Evolutionary conservation across 2,113 vertebrate species (phyloP), one percentile per base, ranked within the genome.

Genomic region (Tauraco erythrolophus): DNA sequence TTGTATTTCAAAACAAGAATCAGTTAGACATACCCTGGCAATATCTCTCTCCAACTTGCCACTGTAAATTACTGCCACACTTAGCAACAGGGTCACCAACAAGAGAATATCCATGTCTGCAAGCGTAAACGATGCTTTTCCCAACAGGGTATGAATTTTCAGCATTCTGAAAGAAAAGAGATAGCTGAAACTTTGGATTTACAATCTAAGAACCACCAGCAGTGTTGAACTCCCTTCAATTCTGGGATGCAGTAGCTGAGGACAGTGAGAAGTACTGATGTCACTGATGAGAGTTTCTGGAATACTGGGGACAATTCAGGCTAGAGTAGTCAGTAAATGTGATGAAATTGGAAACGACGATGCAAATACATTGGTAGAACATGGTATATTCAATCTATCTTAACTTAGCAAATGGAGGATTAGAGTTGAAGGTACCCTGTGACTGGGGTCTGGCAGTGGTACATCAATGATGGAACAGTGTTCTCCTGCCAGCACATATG

Each of bases 21-120:
- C 25, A 78, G 19, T 45, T 66, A 92, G 41, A 98, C 98, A 37
- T 98, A 99, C 99, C 98, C 96, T 98, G 98, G 96, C 99, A 99
- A 70, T 97, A 91, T 92, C 96, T 98, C 19, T 83, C 62, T 77
- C 94, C 98, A 65, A 64, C 76, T 65, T 82, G 98, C 99, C 99
- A 99, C 14, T 54, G 97, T 72, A 98, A 98, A 92, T 98, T 96
- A 64, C 98, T 98, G 50, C 79, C 97, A 97, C 99, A 99, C 58
- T 97, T 98, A 77, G 98, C 98, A 78, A 98, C 19, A 27, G 98
- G 92, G n/a, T 98, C 92, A 61, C 99, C 99, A 72, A 94, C 80
- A 41, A 99, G 98, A 91, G 98, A 97, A 86, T 98, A 98, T 24
- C 98, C 98, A 7, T 98, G 91, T 45, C 97, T 97, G 82, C 99